A percentile compares a stretch with the other conserved stretches of the same genome.
These are phyloP conservation scores for Tetranychus cinnabarinus DNA, from an alignment of 1,140 invertebrate species.

Conservation along the genomic window DNA sequence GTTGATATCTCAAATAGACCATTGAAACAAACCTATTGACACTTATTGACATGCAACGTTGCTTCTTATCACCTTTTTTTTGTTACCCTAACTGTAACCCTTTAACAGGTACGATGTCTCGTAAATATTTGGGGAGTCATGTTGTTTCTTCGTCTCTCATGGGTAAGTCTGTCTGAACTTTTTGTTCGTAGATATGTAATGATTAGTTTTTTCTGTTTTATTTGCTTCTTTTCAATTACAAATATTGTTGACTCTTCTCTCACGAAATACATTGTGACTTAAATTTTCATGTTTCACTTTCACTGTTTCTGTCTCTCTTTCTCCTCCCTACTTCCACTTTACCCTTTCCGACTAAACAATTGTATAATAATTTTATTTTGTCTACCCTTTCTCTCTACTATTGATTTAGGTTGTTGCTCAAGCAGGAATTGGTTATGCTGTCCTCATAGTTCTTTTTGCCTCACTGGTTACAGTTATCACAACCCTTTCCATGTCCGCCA, in stretches of 20 bases:
- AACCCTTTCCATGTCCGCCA: slow-evolving; percentile 81
- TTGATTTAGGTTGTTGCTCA: slow-evolving; percentile 29
- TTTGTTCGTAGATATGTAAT: background rate
- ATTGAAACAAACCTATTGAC: too few relatives aligned
- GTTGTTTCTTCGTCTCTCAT: slow-evolving; percentile 32
- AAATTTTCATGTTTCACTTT: too few relatives aligned
- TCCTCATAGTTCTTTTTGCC: slow-evolving; percentile 46
- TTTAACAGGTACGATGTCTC: slow-evolving; percentile 23
- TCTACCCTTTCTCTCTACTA: background rate
- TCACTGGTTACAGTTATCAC: slow-evolving; percentile 83
- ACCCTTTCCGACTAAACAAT: background rate
- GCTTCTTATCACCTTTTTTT: background rate
- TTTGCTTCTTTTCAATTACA: too few relatives aligned
- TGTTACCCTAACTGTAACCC: background rate
- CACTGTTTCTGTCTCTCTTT: background rate
- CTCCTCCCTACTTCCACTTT: background rate
- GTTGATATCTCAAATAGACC: too few relatives aligned
- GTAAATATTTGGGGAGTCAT: slow-evolving; percentile 36
- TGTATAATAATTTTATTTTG: background rate
- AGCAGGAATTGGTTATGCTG: slow-evolving; percentile 13
- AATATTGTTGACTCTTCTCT: too few relatives aligned
- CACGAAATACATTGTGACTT: too few relatives aligned
- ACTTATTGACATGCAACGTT: too few relatives aligned
- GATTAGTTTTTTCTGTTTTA: background rate
- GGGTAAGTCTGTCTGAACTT: slow-evolving; percentile 16